Base-by-base conservation (phyloP, 2,797 vertebrate species). In the Anas bahamensis region DNA sequence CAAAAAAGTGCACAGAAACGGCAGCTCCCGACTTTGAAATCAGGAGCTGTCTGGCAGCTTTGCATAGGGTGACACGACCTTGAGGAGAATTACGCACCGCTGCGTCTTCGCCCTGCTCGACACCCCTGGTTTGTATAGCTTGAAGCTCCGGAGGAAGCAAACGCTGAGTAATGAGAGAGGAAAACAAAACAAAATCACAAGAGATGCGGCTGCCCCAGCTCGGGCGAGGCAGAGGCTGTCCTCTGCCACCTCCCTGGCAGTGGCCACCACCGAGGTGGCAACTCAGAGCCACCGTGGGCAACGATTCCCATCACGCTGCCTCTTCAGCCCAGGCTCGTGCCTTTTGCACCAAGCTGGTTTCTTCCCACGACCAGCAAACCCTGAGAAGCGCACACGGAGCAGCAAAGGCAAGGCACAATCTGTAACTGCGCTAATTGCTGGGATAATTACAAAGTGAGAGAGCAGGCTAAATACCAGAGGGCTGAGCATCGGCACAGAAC, bases 391-490 rank as follows among this genome's bases (percentile, higher is more conserved):
- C 57, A 57, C 39, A 31, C 6, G 15, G 66, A 60, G 57, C 52
- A 89, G 79, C 70, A 53, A 39, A 56, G 52, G 52, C 52, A 59
- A 78, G 63, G 42, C 76, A 53, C 60, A 53, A 87, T 33, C 77
- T 78, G 60, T 56, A 81, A 48, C 82, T 29, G 68, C 4, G 4
- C 91, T 89, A 93, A 94, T 86, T 91, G 80, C 64, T 56, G 46
- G 41, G 73, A 59, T 65, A 94, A 95, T 89, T 96, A 89, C 73
- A 86, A 76, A 89, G 63, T 31, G 41, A 66, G 83, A 91, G 64
- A 69, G 13, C 37, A 52, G 82, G 79, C 61, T 71, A 56, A 91
- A 91, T 77, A 82, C 24, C 79, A 73, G 65, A 79, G 74, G 33
- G 24, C 57, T 79, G 84, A 88, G 77, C 74, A 87, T 48, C 46